Evolutionary conservation across 30 jellyfish, hydroid and myxozoan genomes (phyloP), one percentile per base, ranked within the genome.

Genomic region (Cassiopea xamachana): DNA sequence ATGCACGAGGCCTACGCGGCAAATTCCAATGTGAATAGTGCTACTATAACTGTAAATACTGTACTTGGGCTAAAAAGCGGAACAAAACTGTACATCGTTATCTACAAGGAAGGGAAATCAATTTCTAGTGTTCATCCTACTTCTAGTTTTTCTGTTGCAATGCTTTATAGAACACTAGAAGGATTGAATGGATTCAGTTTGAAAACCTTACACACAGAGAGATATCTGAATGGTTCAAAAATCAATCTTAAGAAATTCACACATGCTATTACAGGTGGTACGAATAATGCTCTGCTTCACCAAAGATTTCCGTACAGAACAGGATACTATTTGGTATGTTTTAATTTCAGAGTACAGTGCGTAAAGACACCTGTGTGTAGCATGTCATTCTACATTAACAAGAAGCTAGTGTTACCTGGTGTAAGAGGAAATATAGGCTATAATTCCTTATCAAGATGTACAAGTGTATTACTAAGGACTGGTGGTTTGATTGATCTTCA

Each of bases 61-160:
- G 15, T 87, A 16, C 60, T 77, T 19, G 70, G 61, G 15, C 48
- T 87, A 77, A 59, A 77, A 44, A n/a, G 75, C 19, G 94, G 89
- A 51, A 77, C 84, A 46, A 76, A 45, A 61, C 61, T 82, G 46
- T 82, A 6, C 18, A 44, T 82, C 0, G 48, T 60, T 48, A 12
- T 68, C 39, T 17, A 44, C 45, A 64, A 68, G 47, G 75, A 69
- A 7, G 90, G 90, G 68, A 47, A 45, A 2, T 18, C 75, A 9
- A 17, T 2, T 1, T 64, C 90, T 43, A 62, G 73, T 46, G 55
- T 82, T 27, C 27, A 48, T 60, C 73, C 82, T 10, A 44, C 58
- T 44, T 82, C 90, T 9, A 82, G 90, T 51, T 82, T 18, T 67
- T 82, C 90, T 5, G 90, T 82, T 50, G 90, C 82, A 43, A 43